Evolutionary conservation across 2,888 invertebrate species (phyloP), one percentile per base, ranked within the genome.

Genomic region (Apocheima hispidaria): DNA sequence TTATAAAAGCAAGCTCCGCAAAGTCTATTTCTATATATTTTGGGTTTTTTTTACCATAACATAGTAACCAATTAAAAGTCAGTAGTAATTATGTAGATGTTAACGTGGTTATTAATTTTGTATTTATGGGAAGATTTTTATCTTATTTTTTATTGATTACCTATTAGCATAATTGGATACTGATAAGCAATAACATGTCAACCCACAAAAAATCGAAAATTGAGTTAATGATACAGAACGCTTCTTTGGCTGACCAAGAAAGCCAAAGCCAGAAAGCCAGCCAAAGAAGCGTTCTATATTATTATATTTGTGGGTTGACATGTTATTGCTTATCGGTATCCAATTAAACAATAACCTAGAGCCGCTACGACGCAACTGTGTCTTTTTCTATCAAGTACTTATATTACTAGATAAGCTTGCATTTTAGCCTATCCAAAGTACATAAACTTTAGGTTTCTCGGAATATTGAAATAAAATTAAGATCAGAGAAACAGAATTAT

Each of bases 111-210:
- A 26, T 16, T 30, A 40, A 40, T 38, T 50, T 50, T 50, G 12
- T 50, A 50, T 50, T 50, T 38, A 50, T 50, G 10, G 5, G 12
- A 10, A 2, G 40, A 56, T 56, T 48, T 28, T 55, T 50, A 50
- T 50, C 50, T 26, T 23, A 35, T 6, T 12, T 49, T 21, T 50
- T 38, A 38, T 26, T 23, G 12, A 38, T 50, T 38, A 26, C 9
- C 5, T 26, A 50, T 50, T 50, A 16, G 26, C 50, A 50, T 50
- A 38, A 46, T 44, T n/a, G 38, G 21, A n/a, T n/a, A n/a, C n/a
- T n/a, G n/a, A n/a, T n/a, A n/a, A n/a, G n/a, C n/a, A n/a, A n/a
- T n/a, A n/a, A n/a, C n/a, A n/a, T n/a, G n/a, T n/a, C n/a, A n/a
- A n/a, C n/a, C n/a, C n/a, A n/a, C n/a, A n/a, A n/a, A n/a, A n/a